Evolutionary conservation across 2,797 vertebrate species (phyloP).

Genomic region (Acanthurus tractus): DNA sequence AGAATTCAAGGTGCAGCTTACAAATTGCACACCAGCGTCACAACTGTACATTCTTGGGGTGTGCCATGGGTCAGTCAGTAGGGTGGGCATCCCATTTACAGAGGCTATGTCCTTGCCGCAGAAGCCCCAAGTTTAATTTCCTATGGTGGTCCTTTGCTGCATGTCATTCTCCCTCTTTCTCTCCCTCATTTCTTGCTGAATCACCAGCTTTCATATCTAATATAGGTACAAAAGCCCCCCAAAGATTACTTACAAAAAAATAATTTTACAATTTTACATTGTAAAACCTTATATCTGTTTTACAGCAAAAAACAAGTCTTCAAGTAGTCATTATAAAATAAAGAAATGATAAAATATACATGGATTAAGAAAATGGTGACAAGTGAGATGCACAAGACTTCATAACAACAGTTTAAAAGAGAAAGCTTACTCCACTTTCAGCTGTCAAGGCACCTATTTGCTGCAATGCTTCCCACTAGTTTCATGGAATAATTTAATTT

Average conservation of each 20-base stretch:
- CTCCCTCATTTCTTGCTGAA: too few relatives aligned
- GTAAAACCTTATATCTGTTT: background rate
- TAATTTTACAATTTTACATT: too few relatives aligned
- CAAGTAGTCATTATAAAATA: background rate
- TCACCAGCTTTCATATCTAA: too few relatives aligned
- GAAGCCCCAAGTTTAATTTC: too few relatives aligned
- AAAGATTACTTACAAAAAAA: background rate
- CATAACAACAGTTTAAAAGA: background rate
- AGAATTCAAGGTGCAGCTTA: background rate
- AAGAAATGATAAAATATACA: background rate
- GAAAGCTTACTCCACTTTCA: background rate
- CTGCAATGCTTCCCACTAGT: background rate
- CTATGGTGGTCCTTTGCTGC: too few relatives aligned
- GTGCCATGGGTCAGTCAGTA: too few relatives aligned
- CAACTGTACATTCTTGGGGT: too few relatives aligned
- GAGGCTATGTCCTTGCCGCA: too few relatives aligned
- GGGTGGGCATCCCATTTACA: too few relatives aligned
- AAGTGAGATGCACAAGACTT: background rate
- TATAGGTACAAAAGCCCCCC: too few relatives aligned
- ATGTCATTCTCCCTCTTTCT: too few relatives aligned
- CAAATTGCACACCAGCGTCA: background rate
- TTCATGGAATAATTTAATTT: too few relatives aligned
- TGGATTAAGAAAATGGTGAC: background rate
- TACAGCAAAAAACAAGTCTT: background rate
- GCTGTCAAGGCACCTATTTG: background rate